Conservation (phyloP, 2,113 vertebrate genomes). For the Heteronetta atricapilla region DNA sequence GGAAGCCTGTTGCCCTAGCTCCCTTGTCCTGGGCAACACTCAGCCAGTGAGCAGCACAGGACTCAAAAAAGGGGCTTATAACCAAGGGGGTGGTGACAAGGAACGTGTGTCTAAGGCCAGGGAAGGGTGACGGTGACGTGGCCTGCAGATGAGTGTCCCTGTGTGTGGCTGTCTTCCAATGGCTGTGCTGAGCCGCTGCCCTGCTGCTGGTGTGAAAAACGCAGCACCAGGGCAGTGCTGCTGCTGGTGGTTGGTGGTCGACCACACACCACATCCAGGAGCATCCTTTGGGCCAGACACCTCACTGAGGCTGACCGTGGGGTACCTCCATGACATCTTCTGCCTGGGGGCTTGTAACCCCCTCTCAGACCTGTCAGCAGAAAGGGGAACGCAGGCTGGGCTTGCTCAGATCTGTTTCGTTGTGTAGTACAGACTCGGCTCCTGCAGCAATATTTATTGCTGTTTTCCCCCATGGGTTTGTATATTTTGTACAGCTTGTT, state of each 20-base stretch:
- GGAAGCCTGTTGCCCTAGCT: rapidly evolving
- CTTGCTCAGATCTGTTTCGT: background rate
- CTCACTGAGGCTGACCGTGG: background rate
- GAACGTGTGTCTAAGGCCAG: background rate
- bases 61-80: background rate
- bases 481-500: slow-evolving; percentile 18
- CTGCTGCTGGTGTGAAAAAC: background rate
- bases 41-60: background rate
- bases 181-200: background rate
- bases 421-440: background rate
- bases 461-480: background rate
- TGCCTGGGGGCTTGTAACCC: background rate
- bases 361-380: background rate
- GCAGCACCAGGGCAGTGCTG: rapidly evolving
- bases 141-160: background rate
- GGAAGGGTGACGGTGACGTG: background rate
- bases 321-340: background rate
- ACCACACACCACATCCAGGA: background rate
- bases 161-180: rapidly evolving
- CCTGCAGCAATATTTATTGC: background rate
- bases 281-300: background rate
- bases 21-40: background rate
- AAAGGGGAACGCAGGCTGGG: background rate
- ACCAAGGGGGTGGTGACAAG: background rate
- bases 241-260: background rate